Conservation (phyloP, 2,797 vertebrate species). For the Heteromormyrus szaboi region DNA sequence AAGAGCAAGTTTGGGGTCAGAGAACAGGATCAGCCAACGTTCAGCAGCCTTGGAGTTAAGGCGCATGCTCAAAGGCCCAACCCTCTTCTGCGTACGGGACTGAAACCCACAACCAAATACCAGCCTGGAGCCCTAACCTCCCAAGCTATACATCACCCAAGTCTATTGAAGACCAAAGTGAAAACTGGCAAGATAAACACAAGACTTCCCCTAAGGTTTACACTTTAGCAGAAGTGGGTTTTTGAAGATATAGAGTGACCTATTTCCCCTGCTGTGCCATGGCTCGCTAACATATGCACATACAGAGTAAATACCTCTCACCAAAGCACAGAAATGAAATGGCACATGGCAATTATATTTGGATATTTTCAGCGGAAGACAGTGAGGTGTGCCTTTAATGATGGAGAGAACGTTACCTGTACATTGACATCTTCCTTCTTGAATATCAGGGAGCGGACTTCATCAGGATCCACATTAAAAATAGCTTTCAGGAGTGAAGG, state of each 20-base stretch:
- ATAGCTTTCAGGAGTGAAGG: slow-evolving; percentile 97
- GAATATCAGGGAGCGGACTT: slow-evolving; percentile 96
- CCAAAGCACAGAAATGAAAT: neutral
- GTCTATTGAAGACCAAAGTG: neutral
- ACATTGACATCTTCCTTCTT: slow-evolving; percentile 99
- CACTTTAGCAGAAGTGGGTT: neutral
- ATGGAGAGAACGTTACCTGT: slow-evolving; percentile 71
- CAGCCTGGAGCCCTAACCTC: neutral
- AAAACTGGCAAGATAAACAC: neutral
- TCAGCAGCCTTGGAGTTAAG: neutral
- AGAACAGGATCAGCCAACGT: neutral
- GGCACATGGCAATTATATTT: neutral
- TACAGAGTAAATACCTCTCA: neutral
- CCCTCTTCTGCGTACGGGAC: neutral
- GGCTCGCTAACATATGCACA: neutral
- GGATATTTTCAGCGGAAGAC: neutral
- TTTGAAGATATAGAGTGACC: neutral
- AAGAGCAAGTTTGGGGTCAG: neutral
- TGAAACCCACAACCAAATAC: neutral
- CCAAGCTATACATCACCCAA: neutral
- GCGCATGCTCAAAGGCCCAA: neutral
- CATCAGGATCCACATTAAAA: slow-evolving; percentile 96
- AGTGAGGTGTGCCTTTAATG: neutral
- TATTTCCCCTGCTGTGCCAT: neutral
- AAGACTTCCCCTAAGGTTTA: neutral